Conservation (phyloP, 2,797 vertebrate species). For the Cynopterus sphinx region DNA sequence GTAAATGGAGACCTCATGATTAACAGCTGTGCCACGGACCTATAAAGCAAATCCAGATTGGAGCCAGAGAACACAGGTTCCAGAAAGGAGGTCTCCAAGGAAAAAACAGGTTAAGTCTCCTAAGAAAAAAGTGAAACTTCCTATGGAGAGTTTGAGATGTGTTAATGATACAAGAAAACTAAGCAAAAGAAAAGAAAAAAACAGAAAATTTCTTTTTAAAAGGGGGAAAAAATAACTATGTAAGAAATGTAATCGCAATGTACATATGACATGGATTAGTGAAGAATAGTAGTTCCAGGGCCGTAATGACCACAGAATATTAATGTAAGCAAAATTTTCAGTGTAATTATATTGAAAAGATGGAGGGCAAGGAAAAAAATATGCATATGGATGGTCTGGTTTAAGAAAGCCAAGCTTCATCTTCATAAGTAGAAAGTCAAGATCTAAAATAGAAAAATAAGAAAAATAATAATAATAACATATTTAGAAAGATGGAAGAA, state of each 20-base stretch:
- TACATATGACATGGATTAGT: background rate
- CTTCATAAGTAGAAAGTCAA: background rate
- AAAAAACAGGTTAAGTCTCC: background rate
- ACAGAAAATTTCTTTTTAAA: background rate
- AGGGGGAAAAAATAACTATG: background rate
- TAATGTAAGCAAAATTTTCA: background rate
- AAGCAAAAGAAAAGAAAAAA: background rate
- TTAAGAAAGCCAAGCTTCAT: background rate
- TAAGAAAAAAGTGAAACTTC: background rate
- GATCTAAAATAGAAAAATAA: background rate
- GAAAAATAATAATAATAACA: background rate
- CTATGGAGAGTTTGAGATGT: background rate
- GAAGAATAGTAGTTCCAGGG: background rate
- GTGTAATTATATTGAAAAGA: background rate
- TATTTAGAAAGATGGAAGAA: constrained; percentile 22
- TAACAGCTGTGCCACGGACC: background rate
- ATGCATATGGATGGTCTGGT: background rate
- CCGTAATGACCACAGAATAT: background rate
- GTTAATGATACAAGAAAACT: background rate
- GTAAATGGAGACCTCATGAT: background rate
- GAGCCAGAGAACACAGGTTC: background rate
- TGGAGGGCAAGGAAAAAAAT: background rate
- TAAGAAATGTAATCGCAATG: background rate
- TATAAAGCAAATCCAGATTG: background rate
- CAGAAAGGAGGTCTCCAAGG: background rate